phyloP scores from a whole-genome alignment of 1,140 invertebrate genomes.

The Papilio xuthus region DNA sequence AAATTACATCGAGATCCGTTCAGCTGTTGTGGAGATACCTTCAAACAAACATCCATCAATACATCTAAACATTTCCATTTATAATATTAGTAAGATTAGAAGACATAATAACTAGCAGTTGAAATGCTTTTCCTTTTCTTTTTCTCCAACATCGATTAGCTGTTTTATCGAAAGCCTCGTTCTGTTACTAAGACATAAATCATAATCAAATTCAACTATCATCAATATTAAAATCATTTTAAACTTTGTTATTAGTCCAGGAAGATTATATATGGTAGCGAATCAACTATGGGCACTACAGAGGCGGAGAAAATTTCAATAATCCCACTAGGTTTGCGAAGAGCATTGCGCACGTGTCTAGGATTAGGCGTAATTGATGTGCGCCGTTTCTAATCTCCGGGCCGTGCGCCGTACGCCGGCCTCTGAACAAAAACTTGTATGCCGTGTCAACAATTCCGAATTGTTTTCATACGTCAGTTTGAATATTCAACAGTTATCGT shows the following conservation, averaged over 20 bases:
- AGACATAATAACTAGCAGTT: no score
- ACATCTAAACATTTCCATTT: no score
- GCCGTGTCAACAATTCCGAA: slow-evolving; percentile 36
- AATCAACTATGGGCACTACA: slow-evolving; percentile 11
- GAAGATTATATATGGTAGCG: slow-evolving; percentile 2
- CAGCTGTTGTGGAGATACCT: no score
- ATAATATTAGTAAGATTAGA: no score
- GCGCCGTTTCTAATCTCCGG: slow-evolving; percentile 73
- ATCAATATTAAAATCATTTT: background rate
- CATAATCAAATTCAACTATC: background rate
- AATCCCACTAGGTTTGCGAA: slow-evolving; percentile 70
- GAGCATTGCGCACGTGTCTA: slow-evolving; percentile 67
- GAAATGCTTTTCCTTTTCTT: no score
- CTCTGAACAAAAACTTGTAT: slow-evolving; percentile 36
- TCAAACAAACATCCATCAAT: no score
- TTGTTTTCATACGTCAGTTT: slow-evolving; percentile 39
- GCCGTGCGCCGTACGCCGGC: slow-evolving; percentile 55
- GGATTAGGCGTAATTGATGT: slow-evolving; percentile 79
- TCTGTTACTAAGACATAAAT: background rate
- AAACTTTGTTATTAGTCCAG: background rate
- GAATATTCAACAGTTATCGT: slow-evolving; percentile 39
- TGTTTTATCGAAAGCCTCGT: background rate
- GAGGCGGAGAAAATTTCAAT: slow-evolving; percentile 67
- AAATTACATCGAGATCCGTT: no score
- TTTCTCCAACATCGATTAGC: no score